Evolutionary conservation across 2,113 vertebrate species (phyloP), one percentile per base, ranked within the genome.

Genomic region (Ictidomys tridecemlineatus): DNA sequence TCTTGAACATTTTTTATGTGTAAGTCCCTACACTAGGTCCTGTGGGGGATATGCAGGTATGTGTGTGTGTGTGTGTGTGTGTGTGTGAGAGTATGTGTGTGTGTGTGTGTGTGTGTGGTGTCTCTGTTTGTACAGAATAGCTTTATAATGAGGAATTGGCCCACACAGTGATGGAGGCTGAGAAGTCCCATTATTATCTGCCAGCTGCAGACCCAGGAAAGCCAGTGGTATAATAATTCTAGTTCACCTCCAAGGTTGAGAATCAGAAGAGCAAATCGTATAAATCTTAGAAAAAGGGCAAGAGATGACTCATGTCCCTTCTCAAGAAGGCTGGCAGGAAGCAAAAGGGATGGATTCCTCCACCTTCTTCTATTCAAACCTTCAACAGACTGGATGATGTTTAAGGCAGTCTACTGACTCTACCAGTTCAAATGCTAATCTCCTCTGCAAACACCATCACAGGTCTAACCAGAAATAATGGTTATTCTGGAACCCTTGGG

Each of bases 1-100:
- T 92, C 91, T 93, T 58, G 77, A 96, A 88, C 58, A 95, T 58
- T 90, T 82, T 78, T 82, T 76, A 8, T 51, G 79, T 94, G 42
- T 34, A 70, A 83, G 45, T 69, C 22, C 42, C 65, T 89, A 69
- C 67, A 69, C 37, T 70, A 45, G 83, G 72, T n/a, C 74, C 80
- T 88, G 32, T 32, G 53, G 48, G 85, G 80, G 92, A 77, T 30
- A 92, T n/a, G 42, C 32, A 89, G 17, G 72, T 22, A 7, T 83
- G 56, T 34, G 24, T 51, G 78, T 8, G 4, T 13, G 58, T 61
- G 58, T 34, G 39, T 67, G 9, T 85, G 39, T 8, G 4, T 48
- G 42, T 48, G 17, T 48, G 20, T 67, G 17, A n/a, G n/a, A n/a
- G n/a, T n/a, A n/a, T n/a, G n/a, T n/a, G 17, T 85, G 61, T 67